Evolutionary conservation across 2,888 invertebrate genomes (phyloP), one percentile per base, ranked within the genome.

Genomic region (Iphiclides podalirius): DNA sequence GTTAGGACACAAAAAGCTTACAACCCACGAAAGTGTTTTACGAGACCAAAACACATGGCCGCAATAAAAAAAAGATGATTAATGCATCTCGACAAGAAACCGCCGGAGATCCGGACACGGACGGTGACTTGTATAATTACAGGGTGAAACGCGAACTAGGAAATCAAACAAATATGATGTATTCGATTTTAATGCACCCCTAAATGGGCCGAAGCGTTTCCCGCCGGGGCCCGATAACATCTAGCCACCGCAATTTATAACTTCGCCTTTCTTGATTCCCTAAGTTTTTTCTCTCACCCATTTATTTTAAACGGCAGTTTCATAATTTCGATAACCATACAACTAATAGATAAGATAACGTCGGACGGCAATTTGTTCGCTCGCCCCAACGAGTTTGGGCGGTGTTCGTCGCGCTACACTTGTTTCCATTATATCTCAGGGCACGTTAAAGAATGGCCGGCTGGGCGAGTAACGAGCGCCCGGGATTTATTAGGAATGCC

Each of bases 101-200:
- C 64, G 74, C 67, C 72, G 72, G 64, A 79, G 83, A 84, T 83
- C 17, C 73, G 74, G 79, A 80, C 78, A 77, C 72, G 79, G 79
- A 71, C 85, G 83, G 86, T 80, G 81, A 82, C 83, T 86, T 78
- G 78, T 87, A 83, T 88, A 88, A 87, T 88, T 85, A 87, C 81
- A 84, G 86, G 85, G 83, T 85, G 78, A 79, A 86, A 84, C 79
- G 79, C 75, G 80, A 83, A 79, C 86, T 87, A 85, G 85, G 88
- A 89, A 89, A 89, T 89, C 89, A 89, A 89, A 89, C 89, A 89
- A 87, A 88, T 87, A 89, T 89, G 89, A 89, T 89, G 87, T 86
- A 89, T 89, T 79, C 84, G 87, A 84, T 88, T 89, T 89, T 89
- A 89, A 89, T 89, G 87, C 88, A 89, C 85, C 89, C 88, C 76